These are phyloP conservation scores for Aythya baeri DNA, from an alignment of 2,113 vertebrate species.

Conservation along the genomic window DNA sequence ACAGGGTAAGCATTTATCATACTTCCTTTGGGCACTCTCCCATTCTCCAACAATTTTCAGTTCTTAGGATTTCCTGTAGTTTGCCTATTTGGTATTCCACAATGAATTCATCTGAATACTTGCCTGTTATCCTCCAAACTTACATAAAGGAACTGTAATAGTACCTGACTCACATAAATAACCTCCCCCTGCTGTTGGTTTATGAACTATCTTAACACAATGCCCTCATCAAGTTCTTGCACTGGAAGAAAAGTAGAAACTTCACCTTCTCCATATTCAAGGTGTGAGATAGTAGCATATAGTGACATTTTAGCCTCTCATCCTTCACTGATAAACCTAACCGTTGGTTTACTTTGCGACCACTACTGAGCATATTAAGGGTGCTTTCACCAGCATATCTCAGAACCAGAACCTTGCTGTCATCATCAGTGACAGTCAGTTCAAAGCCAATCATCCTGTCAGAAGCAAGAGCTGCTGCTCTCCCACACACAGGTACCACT, in stretches of 20 bases:
- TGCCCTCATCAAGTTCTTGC: background rate
- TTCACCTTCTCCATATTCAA: background rate
- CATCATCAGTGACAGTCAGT: background rate
- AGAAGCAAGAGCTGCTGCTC: background rate
- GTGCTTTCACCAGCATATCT: background rate
- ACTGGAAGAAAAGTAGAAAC: background rate
- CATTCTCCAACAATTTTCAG: background rate
- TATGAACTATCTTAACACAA: background rate
- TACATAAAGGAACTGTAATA: background rate
- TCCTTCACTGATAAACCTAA: background rate
- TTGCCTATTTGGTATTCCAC: background rate
- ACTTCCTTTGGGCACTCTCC: background rate
- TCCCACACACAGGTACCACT: rapidly evolving
- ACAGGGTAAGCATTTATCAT: conserved; percentile 2
- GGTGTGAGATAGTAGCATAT: background rate
- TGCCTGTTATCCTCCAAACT: background rate
- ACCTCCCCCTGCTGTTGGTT: background rate
- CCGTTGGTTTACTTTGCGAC: background rate
- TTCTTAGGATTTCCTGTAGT: conserved; percentile 8
- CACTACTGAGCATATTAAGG: background rate
- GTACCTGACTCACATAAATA: background rate
- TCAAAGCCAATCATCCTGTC: background rate
- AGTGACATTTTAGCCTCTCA: background rate
- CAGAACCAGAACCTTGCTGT: background rate
- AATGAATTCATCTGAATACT: background rate